Evolutionary conservation across 2,113 vertebrate genomes (phyloP), one percentile per base, ranked within the genome.

Genomic region (Phyllostomus hastatus): DNA sequence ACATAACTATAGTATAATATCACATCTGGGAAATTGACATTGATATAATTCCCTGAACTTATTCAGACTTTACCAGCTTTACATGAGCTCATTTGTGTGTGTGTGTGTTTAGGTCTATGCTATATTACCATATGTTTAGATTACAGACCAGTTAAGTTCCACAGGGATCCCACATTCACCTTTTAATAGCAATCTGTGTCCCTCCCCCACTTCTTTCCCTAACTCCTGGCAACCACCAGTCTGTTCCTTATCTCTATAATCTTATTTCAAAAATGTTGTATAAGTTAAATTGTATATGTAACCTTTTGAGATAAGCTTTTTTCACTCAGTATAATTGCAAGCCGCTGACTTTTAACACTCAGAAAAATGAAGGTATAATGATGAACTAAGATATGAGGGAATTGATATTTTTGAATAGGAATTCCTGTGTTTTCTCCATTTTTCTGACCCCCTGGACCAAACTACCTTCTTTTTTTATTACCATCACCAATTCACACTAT

Each of bases 351-450:
- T 87, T 80, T 85, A 95, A 88, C 19, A 78, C 50, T 88, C 46
- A 89, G 46, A 88, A 59, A 91, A 90, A 84, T 67, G 12, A 76
- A 54, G 0, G 4, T 72, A n/a, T 82, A 91, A 46, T 82, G 50
- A 93, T 66, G 50, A 9, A 59, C 16, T 67, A 91, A 81, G 31
- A 57, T 72, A 96, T 82, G 43, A 91, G 84, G 52, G 16, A 93
- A 91, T 59, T 84, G 50, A 84, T 83, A 85, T 88, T 93, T 96
- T 91, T 41, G 28, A 83, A 57, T 84, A 94, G 78, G 26, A 91
- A 73, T 86, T 90, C 26, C 19, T 87, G 4, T 35, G 1, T 73
- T 41, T 83, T 86, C 20, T 35, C 24, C 75, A 10, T 41, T 97
- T 95, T 19, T 86, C 10, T 79, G 26, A 64, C 5, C 4, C 10